Base-by-base conservation (phyloP, 1,140 invertebrate genomes). In the Patella vulgata region DNA sequence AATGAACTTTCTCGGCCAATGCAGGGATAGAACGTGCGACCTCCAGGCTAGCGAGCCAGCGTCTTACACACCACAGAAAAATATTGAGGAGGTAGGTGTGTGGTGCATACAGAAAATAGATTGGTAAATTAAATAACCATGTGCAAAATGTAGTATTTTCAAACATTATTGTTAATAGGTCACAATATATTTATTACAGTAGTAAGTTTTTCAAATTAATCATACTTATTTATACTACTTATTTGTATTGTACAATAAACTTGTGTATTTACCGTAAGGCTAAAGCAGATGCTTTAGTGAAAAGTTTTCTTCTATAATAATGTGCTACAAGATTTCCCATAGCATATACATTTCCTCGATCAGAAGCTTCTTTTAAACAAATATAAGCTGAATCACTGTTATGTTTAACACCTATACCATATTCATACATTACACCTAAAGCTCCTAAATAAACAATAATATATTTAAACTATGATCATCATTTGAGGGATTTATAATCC, bases 321-420 rank as follows among this genome's bases (percentile, higher is more conserved):
- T 82, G 75, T 11, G 69, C 66, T 4, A 81, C 73, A 33, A 85
- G 70, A 54, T 83, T 77, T 2, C 83, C 84, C 79, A 82, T 83
- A 36, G 84, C 83, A 63, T 82, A 85, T n/a, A 85, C 80, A 74
- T 83, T 85, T 17, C 84, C 84, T 53, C 82, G 59, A 27, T 82
- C 75, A 12, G 81, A 55, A 2, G 83, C 80, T 59, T 83, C 79
- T 46, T 78, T 79, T 23, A 84, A 64, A 66, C 82, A 84, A 9
- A 77, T 72, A 57, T 82, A 81, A 4, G 81, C 81, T 42, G 73
- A 60, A 53, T 78, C 72, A 25, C 63, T 64, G 47, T 82, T 62
- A 44, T 74, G 64, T 58, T 77, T 75, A 12, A 75, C 64, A n/a
- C 84, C 83, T 27, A 85, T 51, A 23, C 84, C 84, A 63, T 74